These are phyloP conservation scores for Petrophora chlorosata DNA, from an alignment of 2,888 invertebrate species.

Conservation along the genomic window DNA sequence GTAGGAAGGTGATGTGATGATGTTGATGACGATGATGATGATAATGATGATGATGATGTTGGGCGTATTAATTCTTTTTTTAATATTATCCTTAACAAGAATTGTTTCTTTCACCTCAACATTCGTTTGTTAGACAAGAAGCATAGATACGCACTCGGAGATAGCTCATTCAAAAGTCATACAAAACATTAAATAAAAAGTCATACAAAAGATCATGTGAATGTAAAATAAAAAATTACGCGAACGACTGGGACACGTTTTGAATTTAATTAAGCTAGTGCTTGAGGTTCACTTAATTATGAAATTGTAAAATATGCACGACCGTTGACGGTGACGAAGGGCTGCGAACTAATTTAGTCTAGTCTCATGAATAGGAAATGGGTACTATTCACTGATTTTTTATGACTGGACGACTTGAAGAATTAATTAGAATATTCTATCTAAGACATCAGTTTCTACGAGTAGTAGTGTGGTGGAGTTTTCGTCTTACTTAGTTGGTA, in stretches of 20 bases:
- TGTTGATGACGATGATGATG: too few relatives aligned
- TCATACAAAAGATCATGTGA: neutral
- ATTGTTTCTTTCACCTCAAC: neutral
- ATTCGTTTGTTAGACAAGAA: neutral
- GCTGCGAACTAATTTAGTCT: constrained; percentile 40
- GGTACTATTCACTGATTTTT: constrained; percentile 18
- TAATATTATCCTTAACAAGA: too few relatives aligned
- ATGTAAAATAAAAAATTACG: constrained; percentile 21
- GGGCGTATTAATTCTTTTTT: too few relatives aligned
- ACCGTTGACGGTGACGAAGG: constrained; percentile 27
- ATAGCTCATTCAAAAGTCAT: neutral
- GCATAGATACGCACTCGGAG: neutral
- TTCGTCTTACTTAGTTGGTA: too few relatives aligned
- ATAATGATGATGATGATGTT: too few relatives aligned
- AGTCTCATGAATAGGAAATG: constrained; percentile 31
- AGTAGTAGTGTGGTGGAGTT: too few relatives aligned
- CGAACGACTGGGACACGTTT: constrained; percentile 35
- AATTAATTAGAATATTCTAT: constrained; percentile 13
- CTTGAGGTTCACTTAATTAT: constrained; percentile 65
- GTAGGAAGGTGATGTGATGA: too few relatives aligned
- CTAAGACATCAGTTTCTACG: neutral
- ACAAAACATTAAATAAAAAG: constrained; percentile 8
- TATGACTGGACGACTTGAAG: constrained; percentile 15
- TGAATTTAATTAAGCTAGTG: constrained; percentile 60
- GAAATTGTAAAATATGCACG: constrained; percentile 49